These are phyloP conservation scores for Adelognathus sp. DNA, from an alignment of 2,888 invertebrate genomes.

Conservation along the genomic window DNA sequence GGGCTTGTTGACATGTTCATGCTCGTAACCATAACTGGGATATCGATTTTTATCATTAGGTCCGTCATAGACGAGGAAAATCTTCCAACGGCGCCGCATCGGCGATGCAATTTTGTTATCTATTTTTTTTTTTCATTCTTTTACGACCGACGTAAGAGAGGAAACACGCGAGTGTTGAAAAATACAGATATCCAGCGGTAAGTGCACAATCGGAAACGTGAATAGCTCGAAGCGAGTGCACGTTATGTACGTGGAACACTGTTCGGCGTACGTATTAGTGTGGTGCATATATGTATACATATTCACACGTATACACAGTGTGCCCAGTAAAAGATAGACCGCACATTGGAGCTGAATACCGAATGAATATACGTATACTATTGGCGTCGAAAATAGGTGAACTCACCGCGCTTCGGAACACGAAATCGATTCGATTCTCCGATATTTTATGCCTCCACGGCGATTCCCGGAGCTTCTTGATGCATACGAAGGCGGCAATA, in stretches of 20 bases:
- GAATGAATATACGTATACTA: conserved; percentile 34
- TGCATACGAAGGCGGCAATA: conserved; percentile 58
- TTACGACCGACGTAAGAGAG: background rate
- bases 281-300: background rate
- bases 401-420: conserved; percentile 22
- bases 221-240: background rate
- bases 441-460: conserved; percentile 52
- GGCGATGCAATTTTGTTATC: background rate
- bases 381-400: conserved; percentile 3
- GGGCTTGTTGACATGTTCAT: background rate
- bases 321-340: conserved; percentile 4
- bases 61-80: background rate
- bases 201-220: conserved; percentile 21
- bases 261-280: background rate
- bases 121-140: background rate
- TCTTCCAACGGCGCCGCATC: background rate
- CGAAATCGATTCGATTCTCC: conserved; percentile 50
- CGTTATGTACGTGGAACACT: background rate
- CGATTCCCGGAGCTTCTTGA: conserved; percentile 51
- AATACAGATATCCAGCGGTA: conserved; percentile 2
- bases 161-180: background rate
- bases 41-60: background rate
- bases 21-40: background rate
- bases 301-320: no score
- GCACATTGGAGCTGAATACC: conserved; percentile 14